phyloP scores from a whole-genome alignment of 2,797 vertebrate genomes.

The Poecilia picta region DNA sequence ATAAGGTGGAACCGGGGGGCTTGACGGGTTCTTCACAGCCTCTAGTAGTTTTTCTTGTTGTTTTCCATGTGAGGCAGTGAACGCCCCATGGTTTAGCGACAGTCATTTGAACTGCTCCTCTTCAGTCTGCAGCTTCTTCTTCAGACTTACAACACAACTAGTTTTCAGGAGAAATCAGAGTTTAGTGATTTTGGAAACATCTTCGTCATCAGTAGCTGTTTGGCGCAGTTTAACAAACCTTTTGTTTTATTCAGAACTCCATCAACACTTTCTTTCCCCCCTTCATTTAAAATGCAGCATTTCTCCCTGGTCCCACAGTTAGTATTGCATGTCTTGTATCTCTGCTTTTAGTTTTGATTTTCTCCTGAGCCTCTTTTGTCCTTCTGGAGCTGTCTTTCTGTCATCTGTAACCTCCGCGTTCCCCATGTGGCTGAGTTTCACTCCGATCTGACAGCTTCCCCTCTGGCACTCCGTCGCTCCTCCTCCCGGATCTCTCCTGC shows the following conservation, averaged over 20 bases:
- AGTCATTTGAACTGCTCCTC: neutral
- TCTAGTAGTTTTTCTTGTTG: neutral
- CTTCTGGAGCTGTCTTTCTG: neutral
- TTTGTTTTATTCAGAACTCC: neutral
- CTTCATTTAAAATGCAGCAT: neutral
- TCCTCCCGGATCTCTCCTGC: constrained; percentile 34
- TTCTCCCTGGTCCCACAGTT: neutral
- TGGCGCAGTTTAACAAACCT: neutral
- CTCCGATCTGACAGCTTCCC: constrained; percentile 9
- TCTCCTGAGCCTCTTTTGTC: neutral
- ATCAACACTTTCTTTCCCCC: neutral
- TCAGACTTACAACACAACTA: neutral
- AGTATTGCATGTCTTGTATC: neutral
- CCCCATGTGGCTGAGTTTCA: neutral
- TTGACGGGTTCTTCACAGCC: neutral
- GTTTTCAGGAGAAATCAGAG: neutral
- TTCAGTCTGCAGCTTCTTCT: neutral
- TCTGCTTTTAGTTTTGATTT: neutral
- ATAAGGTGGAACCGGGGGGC: too few relatives aligned
- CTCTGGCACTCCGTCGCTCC: constrained; percentile 27
- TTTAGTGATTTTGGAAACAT: neutral
- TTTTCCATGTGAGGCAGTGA: neutral
- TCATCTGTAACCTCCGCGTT: neutral
- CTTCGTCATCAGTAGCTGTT: neutral
- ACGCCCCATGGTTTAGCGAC: neutral